Evolutionary conservation across 64 coral and sea anemone genomes (phyloP).

Genomic region (Porites lutea): DNA sequence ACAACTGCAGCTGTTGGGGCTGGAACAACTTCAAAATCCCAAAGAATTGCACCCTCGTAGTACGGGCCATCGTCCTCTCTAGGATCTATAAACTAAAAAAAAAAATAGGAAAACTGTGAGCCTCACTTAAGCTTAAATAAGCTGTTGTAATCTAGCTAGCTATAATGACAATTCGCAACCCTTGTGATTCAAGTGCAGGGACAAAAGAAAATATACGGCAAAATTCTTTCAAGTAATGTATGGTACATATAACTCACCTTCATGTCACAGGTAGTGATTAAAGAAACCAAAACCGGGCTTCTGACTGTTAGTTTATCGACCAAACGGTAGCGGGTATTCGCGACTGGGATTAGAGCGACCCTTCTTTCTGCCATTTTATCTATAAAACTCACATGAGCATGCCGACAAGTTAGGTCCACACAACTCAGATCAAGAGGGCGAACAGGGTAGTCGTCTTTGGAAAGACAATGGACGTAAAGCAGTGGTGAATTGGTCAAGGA

Average conservation of each 20-base stretch:
- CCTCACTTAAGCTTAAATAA: too few species aligned
- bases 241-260: constrained; percentile 6
- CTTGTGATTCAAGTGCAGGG: too few species aligned
- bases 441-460: not conserved
- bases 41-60: not conserved
- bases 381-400: constrained; percentile 29
- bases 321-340: not conserved
- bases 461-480: constrained; percentile 16
- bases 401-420: constrained; percentile 15
- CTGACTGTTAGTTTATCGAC: not conserved
- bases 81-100: not conserved
- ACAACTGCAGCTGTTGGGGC: not conserved
- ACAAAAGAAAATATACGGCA: too few species aligned
- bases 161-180: too few species aligned
- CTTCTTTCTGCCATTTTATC: constrained; percentile 35
- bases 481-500: not conserved
- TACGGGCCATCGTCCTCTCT: not conserved
- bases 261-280: constrained; percentile 31
- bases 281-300: constrained; percentile 35
- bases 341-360: not conserved
- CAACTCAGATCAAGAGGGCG: not conserved
- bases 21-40: constrained; percentile 22
- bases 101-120: not conserved
- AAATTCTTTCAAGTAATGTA: too few species aligned
- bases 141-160: too few species aligned